Evolutionary conservation across 1,140 invertebrate species (phyloP).

Genomic region (Drosophila neocordata): DNA sequence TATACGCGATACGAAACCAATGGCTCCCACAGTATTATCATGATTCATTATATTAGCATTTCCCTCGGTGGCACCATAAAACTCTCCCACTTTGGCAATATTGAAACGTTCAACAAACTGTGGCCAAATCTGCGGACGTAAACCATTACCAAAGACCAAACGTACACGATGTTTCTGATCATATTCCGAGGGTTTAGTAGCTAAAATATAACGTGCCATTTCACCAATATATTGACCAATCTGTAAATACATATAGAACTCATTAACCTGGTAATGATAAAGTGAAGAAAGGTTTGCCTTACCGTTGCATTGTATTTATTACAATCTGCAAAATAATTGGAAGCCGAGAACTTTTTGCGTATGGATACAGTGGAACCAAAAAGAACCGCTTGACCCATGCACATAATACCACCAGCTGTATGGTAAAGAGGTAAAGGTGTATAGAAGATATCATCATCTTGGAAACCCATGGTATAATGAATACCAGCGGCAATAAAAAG

Average conservation of each 20-base stretch:
- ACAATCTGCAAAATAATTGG: slow-evolving; percentile 96
- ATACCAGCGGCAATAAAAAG: slow-evolving; percentile 91
- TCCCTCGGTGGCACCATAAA: slow-evolving; percentile 98
- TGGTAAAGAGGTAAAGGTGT: slow-evolving; percentile 97
- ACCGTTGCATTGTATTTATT: slow-evolving; percentile 97
- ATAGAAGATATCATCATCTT: slow-evolving; percentile 92
- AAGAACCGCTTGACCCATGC: slow-evolving; percentile 92
- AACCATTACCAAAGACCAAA: slow-evolving; percentile 97
- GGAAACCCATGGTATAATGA: slow-evolving; percentile 87
- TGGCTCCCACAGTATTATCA: slow-evolving; percentile 94
- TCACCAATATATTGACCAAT: slow-evolving; percentile 97
- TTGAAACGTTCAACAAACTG: slow-evolving; percentile 95
- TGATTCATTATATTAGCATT: slow-evolving; percentile 98
- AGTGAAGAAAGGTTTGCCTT: slow-evolving; percentile 81
- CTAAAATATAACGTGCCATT: slow-evolving; percentile 98
- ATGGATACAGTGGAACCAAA: slow-evolving; percentile 93
- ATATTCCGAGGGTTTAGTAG: slow-evolving; percentile 90
- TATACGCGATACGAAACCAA: slow-evolving; percentile 96
- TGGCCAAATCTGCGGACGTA: slow-evolving; percentile 96
- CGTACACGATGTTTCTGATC: slow-evolving; percentile 93
- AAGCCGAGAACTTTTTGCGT: slow-evolving; percentile 97
- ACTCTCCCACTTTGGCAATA: slow-evolving; percentile 93
- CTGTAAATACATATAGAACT: slow-evolving; percentile 28
- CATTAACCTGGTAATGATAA: no score
- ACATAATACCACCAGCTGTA: slow-evolving; percentile 95